Base-by-base conservation (phyloP, 2,113 vertebrate species). In the Proteles cristata region DNA sequence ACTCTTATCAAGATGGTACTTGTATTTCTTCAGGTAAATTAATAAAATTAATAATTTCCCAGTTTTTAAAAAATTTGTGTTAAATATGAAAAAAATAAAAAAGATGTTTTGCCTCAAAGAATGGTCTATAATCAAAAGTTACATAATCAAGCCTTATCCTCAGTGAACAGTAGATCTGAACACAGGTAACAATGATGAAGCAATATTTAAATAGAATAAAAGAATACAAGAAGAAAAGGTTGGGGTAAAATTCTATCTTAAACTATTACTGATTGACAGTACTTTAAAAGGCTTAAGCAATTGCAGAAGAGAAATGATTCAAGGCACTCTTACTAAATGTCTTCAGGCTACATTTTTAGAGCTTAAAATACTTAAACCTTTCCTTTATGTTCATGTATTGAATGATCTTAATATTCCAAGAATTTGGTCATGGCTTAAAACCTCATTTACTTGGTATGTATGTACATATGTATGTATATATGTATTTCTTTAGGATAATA, bases 351-450 rank as follows among this genome's bases (percentile, higher is more conserved):
- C 68, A 84, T 96, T 80, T 96, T 95, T 84, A 93, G 58, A 50
- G 33, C 66, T 96, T 73, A 88, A 87, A 88, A 91, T 86, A 77
- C 77, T 73, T 79, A 82, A 95, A 74, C 28, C 12, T 84, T 96
- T 89, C 31, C 35, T 96, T 71, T 95, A 92, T 80, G n/a, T 84
- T 88, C 79, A 90, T 55, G 11, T 90, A 74, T 74, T 94, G 35
- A 95, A 89, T 77, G 33, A 90, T 39, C 26, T 69, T 81, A 76
- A 80, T 68, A 94, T 90, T 74, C 53, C 35, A 95, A 94, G 76
- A 95, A 97, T 92, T 94, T 83, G 58, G 50, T 76, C 79, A 95
- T 93, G 77, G 82, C 50, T 92, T 96, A 89, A 96, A 92, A 94
- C 23, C 19, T 80, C 25, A n/a, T 61, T 81, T 83, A 85, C 63